These are phyloP conservation scores for Pycnonotus jocosus DNA, from an alignment of 2,113 vertebrate genomes.

Conservation along the genomic window DNA sequence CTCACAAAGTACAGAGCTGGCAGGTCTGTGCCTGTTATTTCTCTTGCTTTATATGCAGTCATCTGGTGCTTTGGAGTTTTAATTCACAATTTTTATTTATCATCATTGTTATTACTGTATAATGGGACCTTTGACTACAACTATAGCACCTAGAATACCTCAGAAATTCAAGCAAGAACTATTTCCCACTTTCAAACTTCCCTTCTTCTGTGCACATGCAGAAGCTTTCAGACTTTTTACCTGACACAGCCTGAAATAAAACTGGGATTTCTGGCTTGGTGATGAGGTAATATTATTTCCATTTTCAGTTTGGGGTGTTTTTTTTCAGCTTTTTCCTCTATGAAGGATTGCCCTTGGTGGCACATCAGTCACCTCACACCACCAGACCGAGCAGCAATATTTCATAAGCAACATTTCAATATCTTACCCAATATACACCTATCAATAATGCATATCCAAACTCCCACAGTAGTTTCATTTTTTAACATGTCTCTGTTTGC, in stretches of 20 bases:
- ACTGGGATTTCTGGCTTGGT: not conserved
- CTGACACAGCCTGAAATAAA: not conserved
- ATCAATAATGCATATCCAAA: not conserved
- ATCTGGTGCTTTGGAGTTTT: not conserved
- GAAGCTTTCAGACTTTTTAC: not conserved
- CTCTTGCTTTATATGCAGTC: not conserved
- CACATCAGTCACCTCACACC: not conserved
- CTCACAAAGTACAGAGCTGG: not conserved
- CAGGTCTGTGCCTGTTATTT: not conserved
- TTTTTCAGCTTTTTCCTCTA: not conserved
- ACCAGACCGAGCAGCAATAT: not conserved
- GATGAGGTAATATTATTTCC: not conserved
- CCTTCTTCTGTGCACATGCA: not conserved
- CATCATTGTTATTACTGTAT: not conserved
- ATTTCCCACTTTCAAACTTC: not conserved
- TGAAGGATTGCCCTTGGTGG: not conserved
- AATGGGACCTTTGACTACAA: not conserved
- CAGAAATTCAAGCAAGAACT: not conserved
- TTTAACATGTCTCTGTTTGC: not conserved
- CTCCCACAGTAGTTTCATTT: not conserved
- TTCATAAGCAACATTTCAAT: not conserved
- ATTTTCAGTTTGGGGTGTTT: not conserved
- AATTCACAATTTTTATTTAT: not conserved
- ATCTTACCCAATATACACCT: not conserved
- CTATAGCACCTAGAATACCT: not conserved